A percentile compares a stretch with the other conserved stretches of the same genome.
phyloP scores from a whole-genome alignment of 53 echinoderm and acorn worm genomes.

The Holothuria leucospilota region DNA sequence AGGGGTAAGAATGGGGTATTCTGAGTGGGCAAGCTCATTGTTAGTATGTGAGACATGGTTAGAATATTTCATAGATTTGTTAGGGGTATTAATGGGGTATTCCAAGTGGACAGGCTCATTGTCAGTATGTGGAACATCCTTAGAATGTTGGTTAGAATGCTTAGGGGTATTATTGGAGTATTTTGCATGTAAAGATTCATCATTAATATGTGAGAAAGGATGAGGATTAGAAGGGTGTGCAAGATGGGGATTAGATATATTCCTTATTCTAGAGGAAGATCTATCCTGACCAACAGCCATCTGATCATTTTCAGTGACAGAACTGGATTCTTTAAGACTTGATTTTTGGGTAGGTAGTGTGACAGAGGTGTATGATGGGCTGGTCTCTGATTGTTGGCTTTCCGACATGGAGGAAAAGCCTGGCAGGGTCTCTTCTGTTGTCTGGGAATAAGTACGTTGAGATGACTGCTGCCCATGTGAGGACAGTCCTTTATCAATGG shows the following conservation, averaged over 20 bases:
- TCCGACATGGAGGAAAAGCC: slow-evolving; percentile 10
- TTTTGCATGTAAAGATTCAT: background rate
- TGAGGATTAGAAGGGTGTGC: too few species aligned
- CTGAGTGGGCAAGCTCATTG: background rate
- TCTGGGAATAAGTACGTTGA: slow-evolving; percentile 29
- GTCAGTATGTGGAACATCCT: background rate
- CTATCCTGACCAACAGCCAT: too few species aligned
- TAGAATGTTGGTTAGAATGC: background rate
- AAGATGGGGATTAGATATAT: too few species aligned
- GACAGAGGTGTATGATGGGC: background rate
- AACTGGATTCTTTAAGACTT: too few species aligned
- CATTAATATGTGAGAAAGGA: too few species aligned
- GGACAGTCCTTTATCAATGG: background rate
- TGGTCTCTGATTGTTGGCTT: background rate
- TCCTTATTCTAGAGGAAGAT: too few species aligned
- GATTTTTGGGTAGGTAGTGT: too few species aligned
- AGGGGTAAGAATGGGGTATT: too few species aligned
- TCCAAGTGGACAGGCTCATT: background rate
- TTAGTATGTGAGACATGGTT: background rate
- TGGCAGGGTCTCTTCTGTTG: slow-evolving; percentile 10
- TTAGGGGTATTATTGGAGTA: background rate
- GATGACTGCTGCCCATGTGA: background rate
- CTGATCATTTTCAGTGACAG: too few species aligned
- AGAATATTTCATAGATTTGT: background rate
- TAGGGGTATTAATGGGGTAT: background rate